Percentiles rank a stretch among this genome's conserved stretches.
These are phyloP conservation scores for Pseudococcus jackbeardsleyi DNA, from an alignment of 2,888 invertebrate genomes.

Conservation along the genomic window DNA sequence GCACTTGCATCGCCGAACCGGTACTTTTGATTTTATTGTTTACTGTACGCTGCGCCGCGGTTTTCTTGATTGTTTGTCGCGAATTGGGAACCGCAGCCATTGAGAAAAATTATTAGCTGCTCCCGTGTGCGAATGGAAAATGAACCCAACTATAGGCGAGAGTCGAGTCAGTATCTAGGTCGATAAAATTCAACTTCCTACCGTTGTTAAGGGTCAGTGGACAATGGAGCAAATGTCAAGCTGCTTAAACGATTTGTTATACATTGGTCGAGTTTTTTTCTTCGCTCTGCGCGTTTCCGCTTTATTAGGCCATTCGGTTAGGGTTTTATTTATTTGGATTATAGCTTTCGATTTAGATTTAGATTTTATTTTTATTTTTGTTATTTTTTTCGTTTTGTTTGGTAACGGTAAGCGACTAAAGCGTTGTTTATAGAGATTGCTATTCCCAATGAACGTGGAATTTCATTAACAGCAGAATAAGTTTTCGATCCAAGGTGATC, in stretches of 20 bases:
- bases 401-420: neutral
- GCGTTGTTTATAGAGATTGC: neutral
- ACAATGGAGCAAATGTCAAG: conserved; percentile 48
- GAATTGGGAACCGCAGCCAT: neutral
- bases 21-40: conserved; percentile 18
- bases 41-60: neutral
- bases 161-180: neutral
- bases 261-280: conserved; percentile 4
- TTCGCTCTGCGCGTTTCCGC: neutral
- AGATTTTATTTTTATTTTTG: neutral
- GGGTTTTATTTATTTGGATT: neutral
- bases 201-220: conserved; percentile 28
- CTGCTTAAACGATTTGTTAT: conserved; percentile 29
- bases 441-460: neutral
- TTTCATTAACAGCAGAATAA: neutral
- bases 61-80: neutral
- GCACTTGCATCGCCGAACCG: neutral
- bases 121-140: neutral
- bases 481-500: neutral
- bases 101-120: neutral
- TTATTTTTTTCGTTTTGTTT: neutral
- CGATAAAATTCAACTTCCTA: conserved; percentile 31
- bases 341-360: neutral
- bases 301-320: conserved; percentile 1
- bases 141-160: neutral